A percentile compares a stretch with the other conserved stretches of the same genome.
Evolutionary conservation across 1,140 invertebrate species (phyloP).

Genomic region (Aphaenogaster rudis): DNA sequence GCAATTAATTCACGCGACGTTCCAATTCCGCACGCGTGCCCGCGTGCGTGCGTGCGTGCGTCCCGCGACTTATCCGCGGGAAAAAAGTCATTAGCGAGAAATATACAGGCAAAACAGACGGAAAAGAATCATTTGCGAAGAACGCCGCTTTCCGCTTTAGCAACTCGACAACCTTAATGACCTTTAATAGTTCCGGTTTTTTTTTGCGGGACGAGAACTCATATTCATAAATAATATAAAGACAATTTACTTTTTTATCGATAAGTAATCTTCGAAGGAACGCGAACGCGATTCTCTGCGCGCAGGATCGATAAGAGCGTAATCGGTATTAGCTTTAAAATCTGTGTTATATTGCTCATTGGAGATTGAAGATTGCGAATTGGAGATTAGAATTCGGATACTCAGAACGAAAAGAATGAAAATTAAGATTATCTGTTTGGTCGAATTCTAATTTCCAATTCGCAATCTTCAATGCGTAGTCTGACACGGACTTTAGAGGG

Average conservation of each 20-base stretch:
- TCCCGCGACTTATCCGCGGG: neutral
- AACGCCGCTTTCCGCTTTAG: neutral
- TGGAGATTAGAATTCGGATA: too few relatives aligned
- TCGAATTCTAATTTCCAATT: too few relatives aligned
- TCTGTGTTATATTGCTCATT: too few relatives aligned
- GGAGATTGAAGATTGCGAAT: too few relatives aligned
- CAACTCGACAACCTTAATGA: neutral
- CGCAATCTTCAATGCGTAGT: too few relatives aligned
- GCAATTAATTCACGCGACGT: constrained; percentile 39
- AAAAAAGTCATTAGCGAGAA: neutral
- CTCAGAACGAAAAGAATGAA: too few relatives aligned
- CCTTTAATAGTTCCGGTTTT: neutral
- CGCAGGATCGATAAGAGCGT: neutral
- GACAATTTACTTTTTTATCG: neutral
- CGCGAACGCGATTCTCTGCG: neutral
- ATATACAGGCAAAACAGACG: neutral
- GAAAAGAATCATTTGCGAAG: neutral
- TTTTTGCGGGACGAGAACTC: neutral
- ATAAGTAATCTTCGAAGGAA: neutral
- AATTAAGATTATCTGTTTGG: too few relatives aligned
- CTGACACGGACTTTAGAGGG: too few relatives aligned
- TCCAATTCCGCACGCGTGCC: constrained; percentile 18
- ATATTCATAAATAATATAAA: constrained; percentile 1
- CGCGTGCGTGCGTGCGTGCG: neutral
- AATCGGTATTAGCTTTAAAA: too few relatives aligned